phyloP scores from a whole-genome alignment of 1,140 invertebrate species.

The Campoletis sonorensis region DNA sequence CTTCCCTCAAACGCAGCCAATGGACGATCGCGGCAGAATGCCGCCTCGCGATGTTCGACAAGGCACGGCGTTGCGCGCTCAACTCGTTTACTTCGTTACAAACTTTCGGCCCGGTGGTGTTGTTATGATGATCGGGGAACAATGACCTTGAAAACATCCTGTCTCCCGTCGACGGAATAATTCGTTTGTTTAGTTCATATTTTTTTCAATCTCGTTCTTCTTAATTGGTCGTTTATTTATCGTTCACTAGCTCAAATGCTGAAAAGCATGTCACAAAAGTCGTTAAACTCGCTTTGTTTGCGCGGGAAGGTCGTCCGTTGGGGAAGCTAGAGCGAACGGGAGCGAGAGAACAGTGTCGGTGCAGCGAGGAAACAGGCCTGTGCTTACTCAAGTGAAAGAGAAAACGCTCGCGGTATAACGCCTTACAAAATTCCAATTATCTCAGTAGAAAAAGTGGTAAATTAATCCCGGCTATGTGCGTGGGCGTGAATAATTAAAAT shows the following conservation, averaged over 20 bases:
- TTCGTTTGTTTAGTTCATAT: no score
- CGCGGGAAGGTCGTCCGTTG: constrained; percentile 9
- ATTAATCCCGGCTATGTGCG: neutral
- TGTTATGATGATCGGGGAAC: constrained; percentile 39
- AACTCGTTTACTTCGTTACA: constrained; percentile 5
- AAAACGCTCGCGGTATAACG: neutral
- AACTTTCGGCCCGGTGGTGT: neutral
- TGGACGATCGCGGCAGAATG: no score
- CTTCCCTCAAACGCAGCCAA: no score
- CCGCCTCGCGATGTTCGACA: no score
- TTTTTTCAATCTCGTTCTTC: neutral
- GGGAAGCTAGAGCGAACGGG: neutral
- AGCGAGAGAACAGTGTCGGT: neutral
- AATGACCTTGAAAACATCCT: constrained; percentile 8
- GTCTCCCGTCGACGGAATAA: constrained; percentile 54
- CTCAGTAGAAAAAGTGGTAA: no score
- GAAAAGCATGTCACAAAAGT: neutral
- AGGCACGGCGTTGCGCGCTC: no score
- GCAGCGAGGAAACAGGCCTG: no score
- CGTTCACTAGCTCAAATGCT: neutral
- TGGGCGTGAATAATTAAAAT: constrained; percentile 7
- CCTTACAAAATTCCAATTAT: constrained; percentile 16
- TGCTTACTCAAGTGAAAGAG: constrained; percentile 16
- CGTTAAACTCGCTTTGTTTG: constrained; percentile 41
- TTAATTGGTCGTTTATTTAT: neutral